phyloP scores from a whole-genome alignment of 2,797 vertebrate genomes.

The Hafferia zeledoni region DNA sequence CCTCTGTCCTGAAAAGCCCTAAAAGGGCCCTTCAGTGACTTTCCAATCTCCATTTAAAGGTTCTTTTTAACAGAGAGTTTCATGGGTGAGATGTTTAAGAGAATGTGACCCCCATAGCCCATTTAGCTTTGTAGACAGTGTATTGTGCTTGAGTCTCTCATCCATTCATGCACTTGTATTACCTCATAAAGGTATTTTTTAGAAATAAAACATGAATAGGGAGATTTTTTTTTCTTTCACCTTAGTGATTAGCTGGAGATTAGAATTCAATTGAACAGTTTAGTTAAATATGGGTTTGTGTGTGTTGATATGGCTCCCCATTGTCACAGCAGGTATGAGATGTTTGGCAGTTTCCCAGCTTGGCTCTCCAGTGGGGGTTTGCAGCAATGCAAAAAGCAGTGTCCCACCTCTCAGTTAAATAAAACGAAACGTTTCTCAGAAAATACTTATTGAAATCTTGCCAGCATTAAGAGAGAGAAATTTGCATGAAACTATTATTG shows the following conservation, averaged over 20 bases:
- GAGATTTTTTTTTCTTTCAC: background rate
- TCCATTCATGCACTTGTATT: slow-evolving; percentile 26
- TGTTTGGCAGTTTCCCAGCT: slow-evolving; percentile 52
- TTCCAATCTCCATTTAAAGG: background rate
- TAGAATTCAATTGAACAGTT: slow-evolving; percentile 65
- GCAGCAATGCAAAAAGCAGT: background rate
- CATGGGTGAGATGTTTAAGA: slow-evolving; percentile 26
- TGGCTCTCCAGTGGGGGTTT: background rate
- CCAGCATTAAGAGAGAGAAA: background rate
- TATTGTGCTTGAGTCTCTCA: slow-evolving; percentile 30
- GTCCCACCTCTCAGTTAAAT: slow-evolving; percentile 7
- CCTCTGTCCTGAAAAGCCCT: background rate
- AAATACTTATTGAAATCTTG: background rate
- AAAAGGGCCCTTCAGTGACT: background rate
- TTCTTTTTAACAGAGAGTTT: background rate
- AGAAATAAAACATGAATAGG: slow-evolving; percentile 60
- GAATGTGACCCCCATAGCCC: background rate
- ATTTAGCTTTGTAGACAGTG: background rate
- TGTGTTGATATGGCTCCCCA: slow-evolving; percentile 39
- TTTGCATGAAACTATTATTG: background rate
- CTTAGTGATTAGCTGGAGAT: slow-evolving; percentile 45
- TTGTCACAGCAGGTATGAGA: slow-evolving; percentile 60
- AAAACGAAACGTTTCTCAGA: background rate
- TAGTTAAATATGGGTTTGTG: slow-evolving; percentile 44
- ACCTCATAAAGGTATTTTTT: slow-evolving; percentile 48